phyloP scores from a whole-genome alignment of 2,113 vertebrate species.

The Scomber japonicus region DNA sequence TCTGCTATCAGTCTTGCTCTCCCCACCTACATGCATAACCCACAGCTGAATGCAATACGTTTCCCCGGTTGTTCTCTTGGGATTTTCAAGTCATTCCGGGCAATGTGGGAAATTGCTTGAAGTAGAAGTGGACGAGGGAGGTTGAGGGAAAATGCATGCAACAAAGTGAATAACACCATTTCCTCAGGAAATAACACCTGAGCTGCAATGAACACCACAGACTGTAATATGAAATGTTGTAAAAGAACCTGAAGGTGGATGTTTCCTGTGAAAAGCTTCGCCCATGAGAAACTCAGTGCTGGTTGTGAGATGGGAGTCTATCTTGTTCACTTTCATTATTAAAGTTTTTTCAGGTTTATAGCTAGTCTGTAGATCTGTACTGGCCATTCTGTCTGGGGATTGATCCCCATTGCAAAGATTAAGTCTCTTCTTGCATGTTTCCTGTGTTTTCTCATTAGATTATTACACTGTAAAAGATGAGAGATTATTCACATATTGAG shows the following conservation, averaged over 20 bases:
- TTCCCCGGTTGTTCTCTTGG: conserved; percentile 37
- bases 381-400: background rate
- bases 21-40: conserved; percentile 56
- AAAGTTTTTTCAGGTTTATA: conserved; percentile 6
- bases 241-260: conserved; percentile 14
- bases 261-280: background rate
- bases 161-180: conserved; percentile 45
- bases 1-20: conserved; percentile 46
- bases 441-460: conserved; percentile 20
- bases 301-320: background rate
- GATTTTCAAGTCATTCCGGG: conserved; percentile 44
- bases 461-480: conserved; percentile 7
- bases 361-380: conserved; percentile 9
- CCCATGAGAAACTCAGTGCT: background rate
- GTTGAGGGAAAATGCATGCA: conserved; percentile 40
- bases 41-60: conserved; percentile 49
- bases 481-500: background rate
- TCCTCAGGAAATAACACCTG: conserved; percentile 44
- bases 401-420: background rate
- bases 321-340: conserved; percentile 8
- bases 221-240: background rate
- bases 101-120: conserved; percentile 61
- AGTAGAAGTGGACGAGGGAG: conserved; percentile 43
- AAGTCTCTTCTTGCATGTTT: background rate
- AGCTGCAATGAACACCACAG: background rate